Evolutionary conservation across 2,797 vertebrate genomes (phyloP), one percentile per base, ranked within the genome.

Genomic region (Takifugu ocellatus): DNA sequence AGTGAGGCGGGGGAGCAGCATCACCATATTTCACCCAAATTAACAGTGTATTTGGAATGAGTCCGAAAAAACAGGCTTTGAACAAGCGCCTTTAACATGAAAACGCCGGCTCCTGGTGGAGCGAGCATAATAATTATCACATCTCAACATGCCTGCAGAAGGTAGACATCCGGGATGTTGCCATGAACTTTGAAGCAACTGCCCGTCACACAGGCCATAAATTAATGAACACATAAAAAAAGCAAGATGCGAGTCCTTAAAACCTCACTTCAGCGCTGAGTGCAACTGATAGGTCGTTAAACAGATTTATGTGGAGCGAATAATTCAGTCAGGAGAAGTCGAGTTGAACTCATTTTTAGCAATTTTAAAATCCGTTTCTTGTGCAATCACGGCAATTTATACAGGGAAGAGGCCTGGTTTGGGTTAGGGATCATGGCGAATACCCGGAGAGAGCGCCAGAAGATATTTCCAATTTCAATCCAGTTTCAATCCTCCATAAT

Each of bases 241-340:
- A 15, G 25, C 8, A 42, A 39, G 15, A 15, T 61, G 56, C 25
- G n/a, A 71, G 21, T 49, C 47, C 25, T 31, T 52, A 27, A 45
- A 36, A 58, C 45, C 61, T 56, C 14, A 39, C 53, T 67, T 46
- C 44, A 46, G 44, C 17, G 9, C 44, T n/a, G 15, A n/a, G 44
- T 8, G 17, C 16, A 46, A 46, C 2, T n/a, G 2, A 46, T 51
- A 56, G 49, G 52, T 54, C 48, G 61, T 63, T 47, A 54, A 71
- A 59, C 24, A 51, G 11, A 64, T 65, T 59, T 25, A 33, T 49
- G 25, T 45, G 33, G 60, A 52, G 17, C 24, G 1, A 27, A 56
- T 47, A 39, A 10, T 17, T 39, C 36, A 39, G 36, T 39, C 9
- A 39, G 36, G 36, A 39, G 33, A 29, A 29, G 27, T 29, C 21